Conservation (phyloP, 2,113 vertebrate genomes). For the Apteryx owenii region DNA sequence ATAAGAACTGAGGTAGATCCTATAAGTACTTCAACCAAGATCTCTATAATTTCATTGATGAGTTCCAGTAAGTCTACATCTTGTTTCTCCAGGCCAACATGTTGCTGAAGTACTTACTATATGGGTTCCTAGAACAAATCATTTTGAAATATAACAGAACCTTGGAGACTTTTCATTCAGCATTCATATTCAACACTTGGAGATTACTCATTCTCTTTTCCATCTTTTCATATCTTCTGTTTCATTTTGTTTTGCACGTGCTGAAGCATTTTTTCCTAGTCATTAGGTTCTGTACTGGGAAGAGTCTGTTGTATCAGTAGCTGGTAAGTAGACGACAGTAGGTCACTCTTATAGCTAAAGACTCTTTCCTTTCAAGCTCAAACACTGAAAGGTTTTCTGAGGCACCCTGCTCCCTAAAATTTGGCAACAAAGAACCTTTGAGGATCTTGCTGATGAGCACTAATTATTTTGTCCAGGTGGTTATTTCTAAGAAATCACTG, state of each 20-base stretch:
- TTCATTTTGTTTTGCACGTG: not conserved
- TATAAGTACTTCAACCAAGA: not conserved
- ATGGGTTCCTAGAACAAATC: not conserved
- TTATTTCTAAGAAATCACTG: not conserved
- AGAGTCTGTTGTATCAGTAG: not conserved
- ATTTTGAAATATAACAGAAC: not conserved
- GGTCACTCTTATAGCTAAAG: not conserved
- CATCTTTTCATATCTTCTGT: not conserved
- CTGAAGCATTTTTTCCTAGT: not conserved
- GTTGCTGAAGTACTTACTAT: not conserved
- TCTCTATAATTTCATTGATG: not conserved
- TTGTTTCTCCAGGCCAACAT: not conserved
- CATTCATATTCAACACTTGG: not conserved
- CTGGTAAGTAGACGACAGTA: not conserved
- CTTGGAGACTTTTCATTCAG: not conserved
- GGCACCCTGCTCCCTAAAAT: not conserved
- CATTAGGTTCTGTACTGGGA: not conserved
- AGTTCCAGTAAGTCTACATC: not conserved
- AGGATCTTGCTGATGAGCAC: not conserved
- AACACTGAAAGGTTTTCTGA: not conserved
- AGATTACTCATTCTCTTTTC: not conserved
- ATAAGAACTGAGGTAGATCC: not conserved
- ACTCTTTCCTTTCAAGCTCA: not conserved
- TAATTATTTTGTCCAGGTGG: not conserved
- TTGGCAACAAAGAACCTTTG: not conserved